Evolutionary conservation across 2,888 invertebrate genomes (phyloP), one percentile per base, ranked within the genome.

Genomic region (Xestia xanthographa): DNA sequence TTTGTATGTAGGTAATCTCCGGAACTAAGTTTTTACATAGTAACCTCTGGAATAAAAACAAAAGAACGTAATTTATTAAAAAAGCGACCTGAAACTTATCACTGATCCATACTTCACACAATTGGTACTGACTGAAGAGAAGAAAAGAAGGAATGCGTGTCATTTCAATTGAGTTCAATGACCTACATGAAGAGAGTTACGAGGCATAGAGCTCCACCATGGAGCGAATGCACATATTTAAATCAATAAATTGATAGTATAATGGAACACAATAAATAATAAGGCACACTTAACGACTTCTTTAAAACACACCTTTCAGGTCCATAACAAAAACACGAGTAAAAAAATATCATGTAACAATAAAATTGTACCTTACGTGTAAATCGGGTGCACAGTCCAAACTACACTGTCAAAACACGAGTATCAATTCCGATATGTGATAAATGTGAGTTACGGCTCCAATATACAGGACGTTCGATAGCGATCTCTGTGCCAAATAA

Each of bases 341-440:
- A 14, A 41, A 67, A 58, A 65, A 14, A 65, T 41, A 29, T 48
- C n/a, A 66, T 26, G 22, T 1, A 29, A 11, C 1, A 58, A 34
- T 58, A 29, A 63, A 74, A 68, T 53, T 5, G 48, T 60, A 60
- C 71, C 65, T 68, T 53, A 53, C 14, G 41, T 41, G 8, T 43
- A 38, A 60, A 26, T 38, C 41, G 11, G 34, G 48, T 48, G 4
- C 41, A 62, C 74, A 60, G 79, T 50, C 22, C 48, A 22, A 56
- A n/a, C 74, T 66, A 58, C 79, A 62, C 69, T 66, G 65, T 80
- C 81, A 84, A 76, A 84, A 80, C 62, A 70, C 67, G 17, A 12
- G 41, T 67, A 72, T 74, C 43, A 66, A 62, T 80, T 38, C 66
- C 72, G 29, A 76, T 76, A 72, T 26, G 45, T 75, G 68, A 65